These are phyloP conservation scores for Pachyseris speciosa DNA, from an alignment of 64 coral and sea anemone genomes.

Conservation along the genomic window DNA sequence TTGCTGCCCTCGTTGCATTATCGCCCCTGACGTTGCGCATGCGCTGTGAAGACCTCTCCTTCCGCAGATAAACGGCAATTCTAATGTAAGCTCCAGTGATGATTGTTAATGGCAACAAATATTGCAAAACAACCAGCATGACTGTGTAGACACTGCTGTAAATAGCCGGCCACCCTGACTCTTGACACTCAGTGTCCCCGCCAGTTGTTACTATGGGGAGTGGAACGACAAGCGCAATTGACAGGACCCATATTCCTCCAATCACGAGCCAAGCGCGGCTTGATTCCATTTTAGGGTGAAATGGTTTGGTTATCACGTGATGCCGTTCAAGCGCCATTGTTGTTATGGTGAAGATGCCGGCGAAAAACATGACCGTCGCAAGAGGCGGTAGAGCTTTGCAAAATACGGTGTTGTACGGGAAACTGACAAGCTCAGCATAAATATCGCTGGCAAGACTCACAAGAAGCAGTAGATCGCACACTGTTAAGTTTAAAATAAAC, in stretches of 20 bases:
- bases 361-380: neutral
- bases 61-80: neutral
- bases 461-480: neutral
- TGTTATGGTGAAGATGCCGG: slow-evolving; percentile 7
- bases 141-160: neutral
- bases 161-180: neutral
- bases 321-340: slow-evolving; percentile 21
- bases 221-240: neutral
- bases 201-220: neutral
- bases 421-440: neutral
- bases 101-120: slow-evolving; percentile 5
- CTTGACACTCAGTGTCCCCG: neutral
- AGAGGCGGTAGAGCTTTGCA: neutral
- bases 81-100: neutral
- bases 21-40: slow-evolving; percentile 28
- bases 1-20: neutral
- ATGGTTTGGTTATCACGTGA: slow-evolving; percentile 3
- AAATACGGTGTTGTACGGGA: neutral
- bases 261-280: neutral
- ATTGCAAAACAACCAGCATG: neutral
- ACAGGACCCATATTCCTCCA: neutral
- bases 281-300: neutral
- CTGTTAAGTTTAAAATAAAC: slow-evolving; percentile 18
- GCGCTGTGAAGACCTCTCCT: neutral
- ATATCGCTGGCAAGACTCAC: neutral